Evolutionary conservation across 2,113 vertebrate species (phyloP).

Genomic region (Donacobius atricapilla): DNA sequence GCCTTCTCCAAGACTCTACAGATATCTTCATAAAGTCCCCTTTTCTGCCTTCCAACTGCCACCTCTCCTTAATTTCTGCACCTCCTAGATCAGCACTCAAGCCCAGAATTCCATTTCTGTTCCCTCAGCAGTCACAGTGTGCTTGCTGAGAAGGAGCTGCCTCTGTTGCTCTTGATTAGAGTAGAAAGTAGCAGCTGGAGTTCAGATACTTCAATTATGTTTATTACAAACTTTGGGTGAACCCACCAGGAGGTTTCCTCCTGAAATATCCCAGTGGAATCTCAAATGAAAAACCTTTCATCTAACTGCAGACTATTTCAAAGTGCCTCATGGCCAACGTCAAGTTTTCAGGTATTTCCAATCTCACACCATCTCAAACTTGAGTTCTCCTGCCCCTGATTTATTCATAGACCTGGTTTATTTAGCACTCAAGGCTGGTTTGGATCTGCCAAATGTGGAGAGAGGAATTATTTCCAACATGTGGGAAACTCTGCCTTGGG

Average conservation of each 20-base stretch:
- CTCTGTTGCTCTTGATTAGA: slow-evolving; percentile 18
- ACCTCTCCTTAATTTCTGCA: background rate
- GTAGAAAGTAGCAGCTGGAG: slow-evolving; percentile 29
- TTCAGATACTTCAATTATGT: slow-evolving; percentile 28
- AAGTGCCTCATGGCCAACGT: slow-evolving; percentile 9
- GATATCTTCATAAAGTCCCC: background rate
- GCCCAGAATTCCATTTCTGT: background rate
- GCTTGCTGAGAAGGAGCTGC: background rate
- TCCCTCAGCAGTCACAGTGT: background rate
- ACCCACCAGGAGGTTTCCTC: slow-evolving; percentile 50
- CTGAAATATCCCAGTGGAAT: background rate
- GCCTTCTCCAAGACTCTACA: background rate
- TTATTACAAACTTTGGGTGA: slow-evolving; percentile 43
- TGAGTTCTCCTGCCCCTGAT: slow-evolving; percentile 8
- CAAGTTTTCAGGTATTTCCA: background rate
- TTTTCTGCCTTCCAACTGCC: background rate
- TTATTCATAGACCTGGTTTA: slow-evolving; percentile 52
- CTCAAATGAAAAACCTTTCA: slow-evolving; percentile 6
- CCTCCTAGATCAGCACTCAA: background rate
- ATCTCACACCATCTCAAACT: background rate
- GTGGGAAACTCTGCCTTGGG: slow-evolving; percentile 42
- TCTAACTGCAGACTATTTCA: background rate
- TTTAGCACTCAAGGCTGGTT: slow-evolving; percentile 45
- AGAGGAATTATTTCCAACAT: slow-evolving; percentile 34
- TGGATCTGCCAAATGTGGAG: slow-evolving; percentile 6